Evolutionary conservation across 2,888 invertebrate genomes (phyloP).

Genomic region (Eulithis prunata): DNA sequence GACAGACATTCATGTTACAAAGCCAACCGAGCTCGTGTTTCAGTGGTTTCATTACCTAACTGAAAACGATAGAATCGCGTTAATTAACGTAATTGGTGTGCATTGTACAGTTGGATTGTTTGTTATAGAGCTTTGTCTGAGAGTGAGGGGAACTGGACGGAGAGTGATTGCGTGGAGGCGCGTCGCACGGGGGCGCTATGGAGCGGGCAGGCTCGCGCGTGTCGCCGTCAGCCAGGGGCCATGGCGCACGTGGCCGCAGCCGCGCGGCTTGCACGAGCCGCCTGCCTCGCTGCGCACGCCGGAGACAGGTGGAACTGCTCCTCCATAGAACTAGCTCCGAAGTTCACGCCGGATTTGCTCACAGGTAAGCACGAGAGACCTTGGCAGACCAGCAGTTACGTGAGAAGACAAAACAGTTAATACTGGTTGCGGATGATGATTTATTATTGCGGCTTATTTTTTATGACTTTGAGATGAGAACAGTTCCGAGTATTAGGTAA

Average conservation of each 20-base stretch:
- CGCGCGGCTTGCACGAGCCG: slow-evolving; percentile 86
- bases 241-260: slow-evolving; percentile 92
- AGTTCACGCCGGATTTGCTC: slow-evolving; percentile 89
- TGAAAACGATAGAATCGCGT: slow-evolving; percentile 34
- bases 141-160: slow-evolving; percentile 79
- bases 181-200: slow-evolving; percentile 82
- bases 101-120: slow-evolving; percentile 28
- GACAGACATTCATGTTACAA: slow-evolving; percentile 25
- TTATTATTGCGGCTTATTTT: too few relatives aligned
- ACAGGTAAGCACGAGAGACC: slow-evolving; percentile 81
- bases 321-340: slow-evolving; percentile 88
- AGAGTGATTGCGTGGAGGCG: slow-evolving; percentile 69
- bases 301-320: slow-evolving; percentile 94
- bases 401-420: neutral
- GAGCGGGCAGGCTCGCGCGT: slow-evolving; percentile 86
- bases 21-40: slow-evolving; percentile 26
- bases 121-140: slow-evolving; percentile 52
- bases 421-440: slow-evolving; percentile 7
- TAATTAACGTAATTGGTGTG: slow-evolving; percentile 35
- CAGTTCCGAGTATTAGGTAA: too few relatives aligned
- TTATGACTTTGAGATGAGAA: too few relatives aligned
- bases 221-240: slow-evolving; percentile 86
- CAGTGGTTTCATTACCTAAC: slow-evolving; percentile 30
- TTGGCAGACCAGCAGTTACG: neutral
- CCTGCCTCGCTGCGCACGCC: slow-evolving; percentile 89